Base-by-base conservation (phyloP, 53 echinoderm and acorn worm species). In the Stichopus horrens region DNA sequence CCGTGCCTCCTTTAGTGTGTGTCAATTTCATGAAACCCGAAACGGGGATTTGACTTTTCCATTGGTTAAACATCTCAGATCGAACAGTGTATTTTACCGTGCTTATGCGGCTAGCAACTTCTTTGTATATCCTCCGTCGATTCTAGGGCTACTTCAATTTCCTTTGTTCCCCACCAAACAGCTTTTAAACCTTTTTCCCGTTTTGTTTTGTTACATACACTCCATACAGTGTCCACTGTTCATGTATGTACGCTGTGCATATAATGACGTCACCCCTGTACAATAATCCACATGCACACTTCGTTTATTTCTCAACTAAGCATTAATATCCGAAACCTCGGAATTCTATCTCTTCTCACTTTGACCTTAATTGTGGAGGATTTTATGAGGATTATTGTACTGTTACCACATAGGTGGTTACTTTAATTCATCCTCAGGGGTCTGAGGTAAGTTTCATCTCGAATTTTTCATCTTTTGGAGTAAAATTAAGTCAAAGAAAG, bases 251-350 rank as follows among this genome's bases (percentile, higher is more conserved):
- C 74, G 57, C 68, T 65, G 51, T 85, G 85, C 87, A 83, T 83
- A 22, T 56, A 52, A 87, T 87, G 87, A 87, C 87, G 87, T 87
- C 87, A 87, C 74, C 75, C 63, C 52, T 85, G 55, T 56, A 87
- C 56, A 74, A 87, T 87, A 87, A 87, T 87, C 87, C 75, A 87
- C 87, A 87, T 87, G 75, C 87, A 87, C 87, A 87, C 87, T 87
- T 87, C 55, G 87, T 87, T 87, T 87, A 87, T 87, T 87, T 87
- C 87, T 87, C 87, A 87, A 87, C 87, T 87, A 87, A 74, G 87
- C 87, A 85, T 87, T 87, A 87, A 74, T 87, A 87, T 74, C 75
- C 74, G 87, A 87, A 87, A 87, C 87, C 87, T 87, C 65, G 87
- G 75, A 87, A 87, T 74, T 74, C 58, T 74, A 87, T 37, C 65